Conservation (phyloP, 1,140 invertebrate genomes). For the Drosophila mojavensis region DNA sequence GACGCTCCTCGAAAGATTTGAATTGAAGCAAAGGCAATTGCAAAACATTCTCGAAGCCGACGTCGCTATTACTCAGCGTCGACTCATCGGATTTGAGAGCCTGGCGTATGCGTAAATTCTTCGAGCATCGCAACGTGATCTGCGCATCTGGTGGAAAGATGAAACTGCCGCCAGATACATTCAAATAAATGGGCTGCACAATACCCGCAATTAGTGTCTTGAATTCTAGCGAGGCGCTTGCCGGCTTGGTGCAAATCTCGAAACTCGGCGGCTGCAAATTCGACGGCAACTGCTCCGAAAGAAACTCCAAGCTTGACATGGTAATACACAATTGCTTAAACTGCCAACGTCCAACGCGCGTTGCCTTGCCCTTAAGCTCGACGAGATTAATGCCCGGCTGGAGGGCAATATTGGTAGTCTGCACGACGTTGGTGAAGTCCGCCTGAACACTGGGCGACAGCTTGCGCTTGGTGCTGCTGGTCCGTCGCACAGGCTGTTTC, state of each 20-base stretch:
- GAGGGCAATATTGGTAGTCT: constrained; percentile 84
- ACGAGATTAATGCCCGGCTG: constrained; percentile 91
- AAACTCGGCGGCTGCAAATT: constrained; percentile 71
- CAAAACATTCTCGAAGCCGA: constrained; percentile 85
- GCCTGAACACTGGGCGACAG: constrained; percentile 86
- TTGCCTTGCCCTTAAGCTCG: constrained; percentile 86
- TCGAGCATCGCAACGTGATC: constrained; percentile 86
- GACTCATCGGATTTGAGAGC: constrained; percentile 5
- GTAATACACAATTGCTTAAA: constrained; percentile 77
- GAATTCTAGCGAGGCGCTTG: constrained; percentile 84
- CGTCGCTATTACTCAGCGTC: constrained; percentile 46
- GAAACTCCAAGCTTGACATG: constrained; percentile 86
- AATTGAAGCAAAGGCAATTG: constrained; percentile 87
- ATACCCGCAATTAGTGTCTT: constrained; percentile 89
- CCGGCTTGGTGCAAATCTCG: constrained; percentile 85
- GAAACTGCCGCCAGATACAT: constrained; percentile 89
- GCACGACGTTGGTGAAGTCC: constrained; percentile 88
- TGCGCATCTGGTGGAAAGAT: constrained; percentile 85
- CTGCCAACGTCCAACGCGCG: constrained; percentile 80
- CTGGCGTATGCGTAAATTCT: constrained; percentile 85
- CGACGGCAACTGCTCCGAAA: constrained; percentile 85
- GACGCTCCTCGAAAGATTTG: constrained; percentile 88
- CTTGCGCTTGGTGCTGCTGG: constrained; percentile 84
- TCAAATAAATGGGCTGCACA: constrained; percentile 88
- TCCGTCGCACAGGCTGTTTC: constrained; percentile 80